A percentile compares a stretch with the other conserved stretches of the same genome.
Evolutionary conservation across 2,888 invertebrate genomes (phyloP).

Genomic region (Drosophila flavopinicola): DNA sequence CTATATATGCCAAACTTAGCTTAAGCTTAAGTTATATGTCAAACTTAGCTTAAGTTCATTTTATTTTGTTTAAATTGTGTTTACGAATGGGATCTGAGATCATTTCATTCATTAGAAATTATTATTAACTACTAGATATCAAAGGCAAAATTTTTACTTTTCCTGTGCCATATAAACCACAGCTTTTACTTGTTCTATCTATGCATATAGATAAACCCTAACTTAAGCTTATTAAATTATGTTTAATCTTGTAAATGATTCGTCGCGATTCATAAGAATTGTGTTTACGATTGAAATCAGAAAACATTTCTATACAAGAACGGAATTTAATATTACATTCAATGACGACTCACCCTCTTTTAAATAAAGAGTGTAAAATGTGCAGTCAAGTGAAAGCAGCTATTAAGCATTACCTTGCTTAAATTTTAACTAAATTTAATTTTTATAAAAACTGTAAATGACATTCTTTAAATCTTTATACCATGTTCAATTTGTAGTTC

Average conservation of each 20-base stretch:
- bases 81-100: not conserved
- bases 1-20: not conserved
- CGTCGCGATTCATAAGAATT: constrained; percentile 2
- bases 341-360: constrained; percentile 11
- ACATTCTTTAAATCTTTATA: too few species aligned
- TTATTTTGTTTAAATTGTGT: not conserved
- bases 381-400: not conserved
- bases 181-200: too few species aligned
- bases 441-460: not conserved
- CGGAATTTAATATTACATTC: not conserved
- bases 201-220: too few species aligned
- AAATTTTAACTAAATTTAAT: not conserved
- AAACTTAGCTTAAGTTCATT: not conserved
- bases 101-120: not conserved
- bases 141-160: not conserved
- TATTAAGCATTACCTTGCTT: not conserved
- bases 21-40: not conserved
- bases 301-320: not conserved
- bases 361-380: constrained; percentile 1
- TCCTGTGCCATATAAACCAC: not conserved
- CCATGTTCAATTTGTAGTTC: not conserved
- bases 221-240: not conserved
- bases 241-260: not conserved
- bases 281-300: constrained; percentile 1
- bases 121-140: not conserved